phyloP scores from a whole-genome alignment of 2,797 vertebrate genomes.

The Coilia nasus region DNA sequence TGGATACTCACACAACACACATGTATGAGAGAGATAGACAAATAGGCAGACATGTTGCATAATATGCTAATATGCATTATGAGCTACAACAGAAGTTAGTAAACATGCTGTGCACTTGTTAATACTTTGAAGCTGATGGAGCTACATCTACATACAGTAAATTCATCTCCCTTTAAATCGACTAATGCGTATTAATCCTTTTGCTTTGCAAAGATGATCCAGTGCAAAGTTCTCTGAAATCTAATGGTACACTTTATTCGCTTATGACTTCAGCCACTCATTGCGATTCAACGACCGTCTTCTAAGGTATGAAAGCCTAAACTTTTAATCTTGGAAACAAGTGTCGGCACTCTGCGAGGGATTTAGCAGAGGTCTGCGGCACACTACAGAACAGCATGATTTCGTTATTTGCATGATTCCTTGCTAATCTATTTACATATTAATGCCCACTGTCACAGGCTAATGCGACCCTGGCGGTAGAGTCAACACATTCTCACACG shows the following conservation, averaged over 20 bases:
- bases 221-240: background rate
- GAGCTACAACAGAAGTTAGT: background rate
- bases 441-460: constrained; percentile 34
- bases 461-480: constrained; percentile 30
- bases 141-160: background rate
- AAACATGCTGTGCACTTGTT: background rate
- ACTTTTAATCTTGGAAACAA: constrained; percentile 46
- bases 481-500: constrained; percentile 24
- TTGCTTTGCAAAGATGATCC: background rate
- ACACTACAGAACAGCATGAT: constrained; percentile 11
- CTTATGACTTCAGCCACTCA: constrained; percentile 25
- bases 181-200: constrained; percentile 7
- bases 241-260: background rate
- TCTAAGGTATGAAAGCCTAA: constrained; percentile 11
- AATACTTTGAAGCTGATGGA: background rate
- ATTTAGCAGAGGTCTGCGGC: constrained; percentile 28
- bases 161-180: background rate
- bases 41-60: background rate
- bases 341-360: constrained; percentile 28
- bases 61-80: background rate
- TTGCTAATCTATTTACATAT: constrained; percentile 45
- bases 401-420: constrained; percentile 25
- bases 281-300: constrained; percentile 12
- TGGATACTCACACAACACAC: background rate
- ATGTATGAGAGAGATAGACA: background rate